phyloP scores from a whole-genome alignment of 2,113 vertebrate species.

The Microtus richardsoni region DNA sequence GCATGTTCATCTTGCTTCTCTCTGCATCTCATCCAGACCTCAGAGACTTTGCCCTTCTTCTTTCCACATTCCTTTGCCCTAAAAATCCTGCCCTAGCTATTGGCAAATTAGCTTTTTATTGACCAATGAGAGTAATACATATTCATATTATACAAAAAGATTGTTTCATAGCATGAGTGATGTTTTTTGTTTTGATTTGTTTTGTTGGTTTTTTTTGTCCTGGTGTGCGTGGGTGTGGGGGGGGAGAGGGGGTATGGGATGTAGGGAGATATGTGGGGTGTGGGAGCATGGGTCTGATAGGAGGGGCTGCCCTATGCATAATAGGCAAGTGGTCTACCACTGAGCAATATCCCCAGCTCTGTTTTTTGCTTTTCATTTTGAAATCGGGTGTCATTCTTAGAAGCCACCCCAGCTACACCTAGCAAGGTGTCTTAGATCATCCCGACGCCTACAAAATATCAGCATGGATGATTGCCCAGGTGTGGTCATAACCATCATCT shows the following conservation, averaged over 20 bases:
- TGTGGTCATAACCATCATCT: no score
- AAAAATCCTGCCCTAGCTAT: no score
- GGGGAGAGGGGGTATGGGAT: no score
- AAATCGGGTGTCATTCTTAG: not conserved
- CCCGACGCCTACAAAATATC: not conserved
- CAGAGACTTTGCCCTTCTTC: no score
- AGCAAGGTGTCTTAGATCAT: not conserved
- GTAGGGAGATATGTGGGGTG: not conserved
- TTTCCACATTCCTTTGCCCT: no score
- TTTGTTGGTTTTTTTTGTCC: not conserved
- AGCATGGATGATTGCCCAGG: no score
- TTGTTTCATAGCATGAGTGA: not conserved
- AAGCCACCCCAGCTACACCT: not conserved
- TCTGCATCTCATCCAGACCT: no score
- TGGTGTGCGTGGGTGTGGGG: not conserved
- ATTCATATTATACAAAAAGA: no score
- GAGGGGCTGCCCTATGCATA: not conserved
- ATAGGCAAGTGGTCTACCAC: not conserved
- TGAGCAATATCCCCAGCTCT: not conserved
- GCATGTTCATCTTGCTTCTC: no score
- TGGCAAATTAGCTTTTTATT: no score
- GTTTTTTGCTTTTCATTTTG: not conserved
- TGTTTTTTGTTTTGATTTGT: not conserved
- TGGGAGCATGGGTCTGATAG: not conserved
- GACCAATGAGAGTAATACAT: no score